Evolutionary conservation across 2,113 vertebrate species (phyloP), one percentile per base, ranked within the genome.

Genomic region (Connochaetes taurinus): DNA sequence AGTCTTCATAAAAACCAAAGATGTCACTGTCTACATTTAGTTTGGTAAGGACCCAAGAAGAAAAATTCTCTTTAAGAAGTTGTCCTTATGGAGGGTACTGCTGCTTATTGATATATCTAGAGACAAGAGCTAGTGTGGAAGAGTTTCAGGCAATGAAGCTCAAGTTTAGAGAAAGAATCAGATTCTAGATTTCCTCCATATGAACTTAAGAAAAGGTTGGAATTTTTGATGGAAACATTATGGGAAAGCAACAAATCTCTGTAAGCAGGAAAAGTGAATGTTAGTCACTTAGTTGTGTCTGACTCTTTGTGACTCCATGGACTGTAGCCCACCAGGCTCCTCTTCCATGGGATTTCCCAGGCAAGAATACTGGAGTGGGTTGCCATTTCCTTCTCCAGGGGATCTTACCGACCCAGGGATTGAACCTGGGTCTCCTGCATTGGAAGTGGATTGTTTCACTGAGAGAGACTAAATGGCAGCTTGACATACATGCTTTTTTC

Each of bases 41-140:
- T 88, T 87, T 98, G 88, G 33, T 57, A 88, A 95, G 82, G 25
- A 89, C 33, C 19, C 95, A 97, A 94, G 45, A 95, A 80, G n/a
- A 89, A 64, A 80, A 93, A 27, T 47, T 52, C 17, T 12, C 21
- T 90, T 87, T n/a, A 71, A 74, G 80, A 60, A 90, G 27, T 47
- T 29, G 19, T 91, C 33, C 52, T 80, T 78, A 29, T 17, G 12
- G 88, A 94, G 40, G n/a, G 10, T 58, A 67, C 27, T 36, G 40
- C 55, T 74, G 29, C 36, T 93, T 92, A 29, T n/a, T 71, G n/a
- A 7, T 29, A 3, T 53, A 4, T 91, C 92, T 94, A 36, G 76
- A 81, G 87, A 60, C 67, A 96, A 84, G 84, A 33, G 33, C 25
- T 29, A 94, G 19, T 67, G 12, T 67, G 43, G 21, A 58, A 67